phyloP scores from a whole-genome alignment of 1,140 invertebrate species.

The Palaemon carinicauda region DNA sequence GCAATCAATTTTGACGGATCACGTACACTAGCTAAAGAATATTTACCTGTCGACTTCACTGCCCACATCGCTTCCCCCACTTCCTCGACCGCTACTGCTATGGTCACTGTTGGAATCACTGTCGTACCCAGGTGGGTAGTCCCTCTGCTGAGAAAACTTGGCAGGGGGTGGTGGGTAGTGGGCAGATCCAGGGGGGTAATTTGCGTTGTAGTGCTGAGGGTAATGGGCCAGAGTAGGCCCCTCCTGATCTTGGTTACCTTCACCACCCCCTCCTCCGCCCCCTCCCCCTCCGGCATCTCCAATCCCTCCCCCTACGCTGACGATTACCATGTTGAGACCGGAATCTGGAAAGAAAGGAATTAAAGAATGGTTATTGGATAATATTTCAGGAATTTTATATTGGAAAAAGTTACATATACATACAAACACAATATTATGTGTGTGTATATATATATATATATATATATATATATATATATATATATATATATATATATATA shows the following conservation, averaged over 20 bases:
- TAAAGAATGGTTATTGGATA: not conserved
- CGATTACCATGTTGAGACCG: slow-evolving; percentile 8
- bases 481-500: too few species aligned
- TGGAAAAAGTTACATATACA: too few species aligned
- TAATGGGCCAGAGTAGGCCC: slow-evolving; percentile 7
- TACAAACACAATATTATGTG: too few species aligned
- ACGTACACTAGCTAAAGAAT: too few species aligned
- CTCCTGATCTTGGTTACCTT: not conserved
- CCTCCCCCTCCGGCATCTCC: not conserved
- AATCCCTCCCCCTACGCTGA: slow-evolving; percentile 5
- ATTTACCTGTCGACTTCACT: slow-evolving; percentile 44
- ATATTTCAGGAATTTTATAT: not conserved
- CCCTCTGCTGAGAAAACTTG: slow-evolving; percentile 1
- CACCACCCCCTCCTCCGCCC: not conserved
- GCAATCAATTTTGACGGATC: too few species aligned
- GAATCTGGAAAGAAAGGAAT: not conserved
- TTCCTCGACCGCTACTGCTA: slow-evolving; percentile 44
- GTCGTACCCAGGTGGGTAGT: slow-evolving; percentile 26
- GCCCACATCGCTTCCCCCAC: slow-evolving; percentile 42
- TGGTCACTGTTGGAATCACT: slow-evolving; percentile 50
- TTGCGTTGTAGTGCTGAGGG: not conserved
- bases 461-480: too few species aligned
- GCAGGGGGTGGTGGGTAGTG: too few species aligned
- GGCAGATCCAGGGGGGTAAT: too few species aligned
- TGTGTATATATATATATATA: too few species aligned